Evolutionary conservation across 2,113 vertebrate genomes (phyloP), one percentile per base, ranked within the genome.

Genomic region (Sturnus vulgaris): DNA sequence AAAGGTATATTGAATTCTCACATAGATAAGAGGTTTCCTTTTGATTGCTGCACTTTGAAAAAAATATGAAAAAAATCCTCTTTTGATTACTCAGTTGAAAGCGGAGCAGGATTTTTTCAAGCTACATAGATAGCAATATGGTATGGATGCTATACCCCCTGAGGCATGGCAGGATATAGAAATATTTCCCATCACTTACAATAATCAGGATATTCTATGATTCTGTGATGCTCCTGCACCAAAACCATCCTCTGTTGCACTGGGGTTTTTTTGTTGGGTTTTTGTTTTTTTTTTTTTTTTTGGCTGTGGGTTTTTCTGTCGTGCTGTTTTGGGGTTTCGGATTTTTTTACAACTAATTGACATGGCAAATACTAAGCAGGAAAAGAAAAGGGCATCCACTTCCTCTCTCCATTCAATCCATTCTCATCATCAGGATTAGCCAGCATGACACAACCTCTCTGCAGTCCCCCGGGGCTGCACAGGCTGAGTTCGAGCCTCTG

Each of bases 361-460:
- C 65, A 59, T 17, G 91, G 95, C 59, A 94, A 96, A 96, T 71
- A 92, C 60, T 64, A 81, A 93, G 82, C 95, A 95, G 94, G 90
- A 88, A 91, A 96, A 95, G 91, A 92, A 95, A 96, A 95, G 84
- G 95, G 94, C 91, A 96, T 92, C 88, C 57, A 59, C 94, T 97
- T 96, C 96, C 94, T 96, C 90, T 92, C 92, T 93, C 92, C 91
- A 91, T 96, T 96, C 95, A 97, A 96, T 96, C 89, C 89, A 94
- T 95, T 96, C 94, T 95, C 94, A 88, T 96, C 80, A 94, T 78
- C 42, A 81, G 88, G 95, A 96, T 96, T 93, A 95, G 93, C 72
- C 91, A 89, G 91, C 89, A 90, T 92, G 91, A 94, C 93, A 96
- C 88, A 82, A 90, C 42, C 90, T 84, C 91, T 92, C 86, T 94